phyloP scores from a whole-genome alignment of 2,113 vertebrate species.

The Himantopus leucocephalus region DNA sequence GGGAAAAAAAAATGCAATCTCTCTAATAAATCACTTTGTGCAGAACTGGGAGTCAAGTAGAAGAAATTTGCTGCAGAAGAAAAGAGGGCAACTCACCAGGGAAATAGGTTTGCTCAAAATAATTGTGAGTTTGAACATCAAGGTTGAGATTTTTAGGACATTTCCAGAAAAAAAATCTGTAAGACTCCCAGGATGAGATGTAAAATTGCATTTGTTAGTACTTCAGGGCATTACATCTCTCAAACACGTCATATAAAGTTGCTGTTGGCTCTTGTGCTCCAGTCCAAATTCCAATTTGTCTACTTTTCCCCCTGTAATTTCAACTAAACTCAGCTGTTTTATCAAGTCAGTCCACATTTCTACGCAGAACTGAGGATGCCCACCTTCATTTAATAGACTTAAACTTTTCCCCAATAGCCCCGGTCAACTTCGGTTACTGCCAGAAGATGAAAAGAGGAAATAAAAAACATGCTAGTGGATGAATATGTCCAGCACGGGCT shows the following conservation, averaged over 20 bases:
- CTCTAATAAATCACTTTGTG: conserved; percentile 70
- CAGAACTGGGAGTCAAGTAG: conserved; percentile 61
- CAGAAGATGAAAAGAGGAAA: background rate
- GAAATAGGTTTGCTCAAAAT: conserved; percentile 57
- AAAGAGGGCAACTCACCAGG: conserved; percentile 48
- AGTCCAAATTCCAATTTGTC: background rate
- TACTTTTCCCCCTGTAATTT: background rate
- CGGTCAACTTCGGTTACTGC: background rate
- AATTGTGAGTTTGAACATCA: conserved; percentile 32
- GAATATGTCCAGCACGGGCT: background rate
- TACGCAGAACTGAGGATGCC: background rate
- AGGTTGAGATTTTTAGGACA: conserved; percentile 39
- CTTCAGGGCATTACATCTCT: background rate
- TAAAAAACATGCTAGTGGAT: accelerated
- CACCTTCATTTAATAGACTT: background rate
- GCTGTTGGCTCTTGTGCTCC: background rate
- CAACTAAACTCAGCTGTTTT: background rate
- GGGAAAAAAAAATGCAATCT: conserved; percentile 55
- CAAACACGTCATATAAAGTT: background rate
- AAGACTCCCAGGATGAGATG: background rate
- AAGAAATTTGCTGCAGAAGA: conserved; percentile 62
- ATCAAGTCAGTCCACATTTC: background rate
- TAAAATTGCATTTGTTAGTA: conserved; percentile 2
- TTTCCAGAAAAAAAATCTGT: background rate
- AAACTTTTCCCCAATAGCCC: background rate